A percentile compares a stretch with the other conserved stretches of the same genome.
phyloP scores from a whole-genome alignment of 2,113 vertebrate species.

The Barnardius zonarius region DNA sequence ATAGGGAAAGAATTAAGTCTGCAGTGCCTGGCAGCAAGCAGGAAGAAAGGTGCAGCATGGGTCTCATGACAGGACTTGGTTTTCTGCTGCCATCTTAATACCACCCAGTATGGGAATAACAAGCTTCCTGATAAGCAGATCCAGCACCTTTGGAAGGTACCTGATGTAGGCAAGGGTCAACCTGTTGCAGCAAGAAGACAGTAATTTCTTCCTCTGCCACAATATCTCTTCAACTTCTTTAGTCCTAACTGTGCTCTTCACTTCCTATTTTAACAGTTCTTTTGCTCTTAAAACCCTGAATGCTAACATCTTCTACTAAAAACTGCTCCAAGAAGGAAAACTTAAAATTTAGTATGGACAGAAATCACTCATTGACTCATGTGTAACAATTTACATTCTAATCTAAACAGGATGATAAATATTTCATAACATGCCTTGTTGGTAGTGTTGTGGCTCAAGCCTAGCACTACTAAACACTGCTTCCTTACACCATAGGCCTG shows the following conservation, averaged over 20 bases:
- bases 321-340: not conserved
- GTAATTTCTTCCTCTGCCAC: not conserved
- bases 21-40: not conserved
- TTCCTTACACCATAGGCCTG: not conserved
- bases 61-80: not conserved
- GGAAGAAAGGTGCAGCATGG: not conserved
- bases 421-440: not conserved
- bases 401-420: not conserved
- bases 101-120: not conserved
- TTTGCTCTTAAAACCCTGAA: not conserved
- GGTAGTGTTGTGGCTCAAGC: not conserved
- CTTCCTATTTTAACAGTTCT: not conserved
- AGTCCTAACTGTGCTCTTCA: not conserved
- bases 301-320: not conserved
- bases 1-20: not conserved
- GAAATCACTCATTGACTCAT: not conserved
- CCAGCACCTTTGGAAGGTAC: not conserved
- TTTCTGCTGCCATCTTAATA: not conserved
- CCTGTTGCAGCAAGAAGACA: not conserved
- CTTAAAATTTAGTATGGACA: not conserved
- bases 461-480: not conserved
- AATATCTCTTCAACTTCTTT: not conserved
- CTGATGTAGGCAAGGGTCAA: not conserved
- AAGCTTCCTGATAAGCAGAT: not conserved
- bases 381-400: not conserved